Conservation (phyloP, 2,113 vertebrate species). For the Oceanites oceanicus region DNA sequence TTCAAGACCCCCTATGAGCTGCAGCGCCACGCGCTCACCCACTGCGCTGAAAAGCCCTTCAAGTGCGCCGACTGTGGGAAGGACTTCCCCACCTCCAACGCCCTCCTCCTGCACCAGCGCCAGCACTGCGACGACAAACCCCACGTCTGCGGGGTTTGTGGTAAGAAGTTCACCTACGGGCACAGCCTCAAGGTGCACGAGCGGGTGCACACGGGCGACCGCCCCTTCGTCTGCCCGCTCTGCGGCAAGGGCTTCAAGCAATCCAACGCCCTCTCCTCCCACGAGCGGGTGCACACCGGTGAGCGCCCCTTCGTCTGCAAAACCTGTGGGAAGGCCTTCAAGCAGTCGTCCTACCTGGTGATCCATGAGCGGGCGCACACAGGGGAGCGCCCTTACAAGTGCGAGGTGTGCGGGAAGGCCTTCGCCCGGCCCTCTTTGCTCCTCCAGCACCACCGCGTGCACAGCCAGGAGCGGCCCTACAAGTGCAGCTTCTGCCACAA, state of each 20-base stretch:
- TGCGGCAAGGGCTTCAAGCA: slow-evolving; percentile 67
- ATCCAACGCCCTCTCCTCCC: slow-evolving; percentile 50
- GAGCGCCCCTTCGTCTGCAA: slow-evolving; percentile 43
- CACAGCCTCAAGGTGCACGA: slow-evolving; percentile 60
- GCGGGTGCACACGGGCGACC: slow-evolving; percentile 34
- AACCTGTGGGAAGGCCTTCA: slow-evolving; percentile 63
- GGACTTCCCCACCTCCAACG: slow-evolving; percentile 7
- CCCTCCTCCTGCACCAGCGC: slow-evolving; percentile 54
- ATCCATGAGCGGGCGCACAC: slow-evolving; percentile 42
- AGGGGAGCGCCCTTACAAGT: background rate
- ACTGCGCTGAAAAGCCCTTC: slow-evolving; percentile 6
- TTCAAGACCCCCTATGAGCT: slow-evolving; percentile 56
- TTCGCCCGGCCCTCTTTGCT: slow-evolving; percentile 51
- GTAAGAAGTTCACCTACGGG: slow-evolving; percentile 49
- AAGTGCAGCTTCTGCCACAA: slow-evolving; percentile 53
- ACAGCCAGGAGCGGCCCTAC: slow-evolving; percentile 38
- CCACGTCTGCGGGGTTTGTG: slow-evolving; percentile 40
- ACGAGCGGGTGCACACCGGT: slow-evolving; percentile 23
- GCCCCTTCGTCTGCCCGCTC: slow-evolving; percentile 15
- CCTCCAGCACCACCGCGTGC: slow-evolving; percentile 40
- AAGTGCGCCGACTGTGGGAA: slow-evolving; percentile 10
- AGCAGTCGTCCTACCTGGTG: slow-evolving; percentile 57
- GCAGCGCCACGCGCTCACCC: slow-evolving; percentile 6
- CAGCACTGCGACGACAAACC: slow-evolving; percentile 18
- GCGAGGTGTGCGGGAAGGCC: slow-evolving; percentile 13